Percentiles rank a stretch among this genome's conserved stretches.
phyloP scores from a whole-genome alignment of 2,113 vertebrate genomes.

The Eubucco bourcierii region DNA sequence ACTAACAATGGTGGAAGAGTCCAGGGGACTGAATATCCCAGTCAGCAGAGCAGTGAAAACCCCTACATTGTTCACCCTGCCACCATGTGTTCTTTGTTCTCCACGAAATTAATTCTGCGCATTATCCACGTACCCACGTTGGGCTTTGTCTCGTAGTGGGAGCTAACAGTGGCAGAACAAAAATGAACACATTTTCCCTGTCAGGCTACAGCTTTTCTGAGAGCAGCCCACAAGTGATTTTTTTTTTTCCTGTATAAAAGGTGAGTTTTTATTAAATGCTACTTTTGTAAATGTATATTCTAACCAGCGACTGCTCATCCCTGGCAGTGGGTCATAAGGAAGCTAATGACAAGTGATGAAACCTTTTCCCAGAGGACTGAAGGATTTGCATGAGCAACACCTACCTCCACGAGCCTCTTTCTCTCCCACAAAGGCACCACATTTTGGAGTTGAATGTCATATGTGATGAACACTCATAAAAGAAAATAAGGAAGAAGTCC shows the following conservation, averaged over 20 bases:
- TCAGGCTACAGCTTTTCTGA: not conserved
- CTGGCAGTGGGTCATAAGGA: not conserved
- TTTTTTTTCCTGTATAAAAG: not conserved
- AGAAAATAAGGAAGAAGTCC: not conserved
- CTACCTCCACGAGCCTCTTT: not conserved
- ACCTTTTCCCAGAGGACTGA: not conserved
- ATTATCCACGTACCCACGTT: not conserved
- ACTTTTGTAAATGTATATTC: not conserved
- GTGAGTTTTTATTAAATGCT: slow-evolving; percentile 7
- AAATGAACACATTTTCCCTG: not conserved
- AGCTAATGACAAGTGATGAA: slow-evolving; percentile 24
- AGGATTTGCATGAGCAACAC: slow-evolving; percentile 7
- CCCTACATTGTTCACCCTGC: not conserved
- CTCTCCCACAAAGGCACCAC: not conserved
- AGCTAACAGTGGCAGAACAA: slow-evolving; percentile 17
- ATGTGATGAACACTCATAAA: not conserved
- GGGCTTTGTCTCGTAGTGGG: slow-evolving; percentile 7
- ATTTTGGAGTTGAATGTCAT: not conserved
- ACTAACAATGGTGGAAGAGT: not conserved
- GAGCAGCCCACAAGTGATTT: not conserved
- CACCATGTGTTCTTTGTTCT: slow-evolving; percentile 69
- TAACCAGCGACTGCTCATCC: not conserved
- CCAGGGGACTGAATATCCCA: not conserved
- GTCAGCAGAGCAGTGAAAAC: not conserved
- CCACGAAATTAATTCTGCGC: slow-evolving; percentile 3